Conservation (phyloP, 2,113 vertebrate genomes). For the Coracopsis vasa region DNA sequence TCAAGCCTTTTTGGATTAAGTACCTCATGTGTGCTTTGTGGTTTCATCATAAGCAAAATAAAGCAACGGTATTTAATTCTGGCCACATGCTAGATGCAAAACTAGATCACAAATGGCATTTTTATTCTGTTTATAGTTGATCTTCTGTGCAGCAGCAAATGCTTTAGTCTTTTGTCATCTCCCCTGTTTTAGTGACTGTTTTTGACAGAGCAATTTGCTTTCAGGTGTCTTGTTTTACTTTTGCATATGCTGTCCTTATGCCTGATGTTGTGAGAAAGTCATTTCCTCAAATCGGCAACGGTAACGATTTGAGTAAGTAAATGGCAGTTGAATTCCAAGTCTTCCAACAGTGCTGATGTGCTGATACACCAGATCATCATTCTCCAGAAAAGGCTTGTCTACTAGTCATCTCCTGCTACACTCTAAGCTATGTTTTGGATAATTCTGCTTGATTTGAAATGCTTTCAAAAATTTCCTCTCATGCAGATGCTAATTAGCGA, state of each 20-base stretch:
- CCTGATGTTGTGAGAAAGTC: not conserved
- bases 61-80: not conserved
- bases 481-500: not conserved
- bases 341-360: not conserved
- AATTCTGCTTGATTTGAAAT: not conserved
- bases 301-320: not conserved
- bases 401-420: not conserved
- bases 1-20: not conserved
- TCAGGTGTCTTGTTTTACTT: constrained; percentile 38
- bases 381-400: constrained; percentile 13
- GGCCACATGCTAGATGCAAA: not conserved
- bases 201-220: constrained; percentile 43
- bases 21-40: not conserved
- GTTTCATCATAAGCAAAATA: not conserved
- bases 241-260: not conserved
- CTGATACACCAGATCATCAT: not conserved
- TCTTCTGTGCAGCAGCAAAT: not conserved
- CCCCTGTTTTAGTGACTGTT: constrained; percentile 11
- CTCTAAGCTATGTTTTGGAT: not conserved
- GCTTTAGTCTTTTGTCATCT: constrained; percentile 41
- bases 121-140: constrained; percentile 16
- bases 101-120: not conserved
- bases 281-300: not conserved
- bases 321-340: constrained; percentile 21
- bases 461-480: not conserved